Base-by-base conservation (phyloP, 2,113 vertebrate species). In the Gulo gulo region DNA sequence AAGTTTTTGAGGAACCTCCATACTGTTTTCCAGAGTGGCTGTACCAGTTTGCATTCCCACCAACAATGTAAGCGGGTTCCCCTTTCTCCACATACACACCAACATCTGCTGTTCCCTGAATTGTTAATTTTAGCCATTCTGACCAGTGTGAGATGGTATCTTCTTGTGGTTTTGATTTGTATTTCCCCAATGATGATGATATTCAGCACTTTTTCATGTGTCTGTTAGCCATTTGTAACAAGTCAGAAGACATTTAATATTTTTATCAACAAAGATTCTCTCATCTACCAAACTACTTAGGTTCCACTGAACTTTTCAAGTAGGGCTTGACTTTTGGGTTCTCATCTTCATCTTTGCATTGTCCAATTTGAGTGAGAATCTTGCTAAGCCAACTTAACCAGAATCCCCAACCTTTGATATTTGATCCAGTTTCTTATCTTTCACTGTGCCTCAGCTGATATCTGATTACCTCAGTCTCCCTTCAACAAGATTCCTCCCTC, bases 391-490 rank as follows among this genome's bases (percentile, higher is more conserved):
- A 15, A 7, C 31, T 71, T 91, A 39, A 36, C 6, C 61, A 79
- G 88, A 84, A 67, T 42, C 39, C 20, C 23, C 3, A 0, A 7
- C 24, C 16, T 85, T 69, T 39, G 59, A 15, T 39, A 34, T 59
- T 59, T 36, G 50, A 24, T 9, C 34, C 7, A 20, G 31, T 39
- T 63, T 8, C 39, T 59, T 42, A 18, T 14, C 61, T 13, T 23
- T 14, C 24, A 1, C 23, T 23, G 9, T 4, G 39, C 13, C 4
- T 1, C 29, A 14, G 2, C 50, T 45, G 71, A 31, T 2, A 14
- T 71, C 76, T 71, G 76, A 15, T 61, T 34, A 47, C 65, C 6
- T 26, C 31, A 18, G n/a, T 8, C 71, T 52, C 4, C 78, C 34
- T 59, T 81, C 52, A 34, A 63, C 76, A 59, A 88, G 29, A 36